These are phyloP conservation scores for Parthenolecanium corni DNA, from an alignment of 2,888 invertebrate species.

Conservation along the genomic window DNA sequence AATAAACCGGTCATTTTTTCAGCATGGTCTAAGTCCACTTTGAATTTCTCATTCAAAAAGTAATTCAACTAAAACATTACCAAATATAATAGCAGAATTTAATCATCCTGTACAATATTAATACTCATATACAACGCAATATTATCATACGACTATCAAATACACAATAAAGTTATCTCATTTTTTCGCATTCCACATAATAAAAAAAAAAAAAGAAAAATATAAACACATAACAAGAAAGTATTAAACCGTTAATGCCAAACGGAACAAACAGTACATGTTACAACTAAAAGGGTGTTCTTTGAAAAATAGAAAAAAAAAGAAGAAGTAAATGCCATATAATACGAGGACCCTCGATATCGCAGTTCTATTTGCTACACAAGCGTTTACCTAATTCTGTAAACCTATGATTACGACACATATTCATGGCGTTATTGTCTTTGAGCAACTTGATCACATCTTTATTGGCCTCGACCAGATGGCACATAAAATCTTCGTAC, in stretches of 20 bases:
- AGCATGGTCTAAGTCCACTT: slow-evolving; percentile 39
- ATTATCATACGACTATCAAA: too few species aligned
- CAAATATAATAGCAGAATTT: slow-evolving; percentile 12
- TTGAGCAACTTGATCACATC: slow-evolving; percentile 63
- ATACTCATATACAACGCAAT: too few species aligned
- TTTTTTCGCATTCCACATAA: neutral
- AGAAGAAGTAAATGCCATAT: too few species aligned
- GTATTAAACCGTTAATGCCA: slow-evolving; percentile 7
- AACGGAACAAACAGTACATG: neutral
- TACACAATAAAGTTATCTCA: neutral
- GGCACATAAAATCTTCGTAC: slow-evolving; percentile 78
- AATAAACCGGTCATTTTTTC: slow-evolving; percentile 54
- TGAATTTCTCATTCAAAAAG: slow-evolving; percentile 19
- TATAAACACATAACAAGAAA: neutral
- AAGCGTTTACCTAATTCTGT: slow-evolving; percentile 81
- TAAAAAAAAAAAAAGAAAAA: slow-evolving; percentile 25
- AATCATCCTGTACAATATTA: neutral
- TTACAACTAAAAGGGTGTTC: too few species aligned
- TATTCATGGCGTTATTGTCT: slow-evolving; percentile 68
- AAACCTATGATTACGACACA: slow-evolving; percentile 73
- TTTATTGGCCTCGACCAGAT: slow-evolving; percentile 68
- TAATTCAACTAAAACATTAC: slow-evolving; percentile 22
- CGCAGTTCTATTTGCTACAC: slow-evolving; percentile 58
- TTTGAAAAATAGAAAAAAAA: too few species aligned
- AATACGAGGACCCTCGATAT: too few species aligned